phyloP scores from a whole-genome alignment of 2,888 invertebrate genomes.

The Drosophila acutilabella region DNA sequence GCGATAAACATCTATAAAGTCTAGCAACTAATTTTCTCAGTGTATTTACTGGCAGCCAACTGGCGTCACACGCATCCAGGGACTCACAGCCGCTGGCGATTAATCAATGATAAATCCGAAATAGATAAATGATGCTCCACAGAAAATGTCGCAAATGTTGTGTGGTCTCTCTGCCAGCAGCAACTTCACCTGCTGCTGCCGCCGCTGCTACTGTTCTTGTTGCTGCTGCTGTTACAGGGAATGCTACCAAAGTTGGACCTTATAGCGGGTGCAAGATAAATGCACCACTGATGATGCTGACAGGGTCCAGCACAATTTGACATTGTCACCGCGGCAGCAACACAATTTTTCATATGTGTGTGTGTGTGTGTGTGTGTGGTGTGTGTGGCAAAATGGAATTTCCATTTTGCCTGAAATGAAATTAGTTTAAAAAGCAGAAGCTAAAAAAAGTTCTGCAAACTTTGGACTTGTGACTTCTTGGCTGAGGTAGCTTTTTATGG shows the following conservation, averaged over 20 bases:
- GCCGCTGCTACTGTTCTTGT: conserved; percentile 16
- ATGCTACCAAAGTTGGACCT: conserved; percentile 12
- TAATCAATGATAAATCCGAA: conserved; percentile 82
- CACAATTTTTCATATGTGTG: conserved; percentile 54
- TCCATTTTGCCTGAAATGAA: conserved; percentile 29
- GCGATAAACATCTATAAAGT: too few relatives aligned
- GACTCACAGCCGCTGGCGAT: conserved; percentile 63
- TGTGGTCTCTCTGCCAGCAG: conserved; percentile 64
- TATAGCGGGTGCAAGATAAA: conserved; percentile 78
- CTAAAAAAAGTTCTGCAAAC: neutral
- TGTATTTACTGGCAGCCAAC: conserved; percentile 40
- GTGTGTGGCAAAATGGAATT: conserved; percentile 40
- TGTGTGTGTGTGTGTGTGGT: conserved; percentile 7
- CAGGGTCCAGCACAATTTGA: conserved; percentile 67
- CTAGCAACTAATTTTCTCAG: conserved; percentile 21
- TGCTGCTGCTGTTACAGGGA: conserved; percentile 7
- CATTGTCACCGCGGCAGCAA: conserved; percentile 57
- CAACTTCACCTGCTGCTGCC: conserved; percentile 65
- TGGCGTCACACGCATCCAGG: conserved; percentile 61
- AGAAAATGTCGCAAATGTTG: conserved; percentile 70
- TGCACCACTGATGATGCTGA: conserved; percentile 79
- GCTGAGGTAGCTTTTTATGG: conserved; percentile 56
- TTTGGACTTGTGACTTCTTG: neutral
- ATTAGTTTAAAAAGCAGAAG: conserved; percentile 41
- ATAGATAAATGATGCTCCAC: conserved; percentile 77